Evolutionary conservation across 2,888 invertebrate genomes (phyloP), one percentile per base, ranked within the genome.

Genomic region (Stenotaenia linearis): DNA sequence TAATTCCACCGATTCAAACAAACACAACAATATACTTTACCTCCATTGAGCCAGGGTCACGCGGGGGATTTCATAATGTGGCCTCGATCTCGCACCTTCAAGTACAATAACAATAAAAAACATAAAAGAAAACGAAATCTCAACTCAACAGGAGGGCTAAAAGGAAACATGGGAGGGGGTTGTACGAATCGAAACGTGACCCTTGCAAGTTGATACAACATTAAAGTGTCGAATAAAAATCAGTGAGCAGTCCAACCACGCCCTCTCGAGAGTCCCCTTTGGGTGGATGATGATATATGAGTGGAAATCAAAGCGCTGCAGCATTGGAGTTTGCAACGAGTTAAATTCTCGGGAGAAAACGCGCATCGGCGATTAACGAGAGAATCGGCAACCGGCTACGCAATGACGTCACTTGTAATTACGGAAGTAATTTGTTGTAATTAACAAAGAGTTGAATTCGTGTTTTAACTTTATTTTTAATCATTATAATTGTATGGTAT

Each of bases 11-110:
- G n/a, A n/a, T n/a, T n/a, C n/a, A n/a, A n/a, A n/a, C n/a, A n/a
- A n/a, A n/a, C n/a, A n/a, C 18, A 56, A 56, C 18, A 21, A 21
- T 40, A 5, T 5, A 1, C 23, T 12, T 25, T 61, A 61, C 61
- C 61, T 61, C 25, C 61, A 61, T 61, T 5, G 61, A 25, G 25
- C 61, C 61, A 25, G 61, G 61, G 61, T 61, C 61, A 61, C 61
- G 61, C 61, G 6, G 61, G 61, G 25, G 5, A 61, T 23, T 61
- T 61, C 61, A 61, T 61, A 25, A 7, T 61, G 61, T 25, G 61
- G 61, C 61, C 61, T 61, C 61, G 61, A 61, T 61, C 61, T 61
- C 61, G 61, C 61, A 61, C 61, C 61, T 61, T 23, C 6, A 56
- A 21, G 21, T 40, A 15, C 40, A 40, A 40, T 40, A 40, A 40